These are phyloP conservation scores for Melanerpes aurifrons DNA, from an alignment of 2,113 vertebrate genomes.

Conservation along the genomic window DNA sequence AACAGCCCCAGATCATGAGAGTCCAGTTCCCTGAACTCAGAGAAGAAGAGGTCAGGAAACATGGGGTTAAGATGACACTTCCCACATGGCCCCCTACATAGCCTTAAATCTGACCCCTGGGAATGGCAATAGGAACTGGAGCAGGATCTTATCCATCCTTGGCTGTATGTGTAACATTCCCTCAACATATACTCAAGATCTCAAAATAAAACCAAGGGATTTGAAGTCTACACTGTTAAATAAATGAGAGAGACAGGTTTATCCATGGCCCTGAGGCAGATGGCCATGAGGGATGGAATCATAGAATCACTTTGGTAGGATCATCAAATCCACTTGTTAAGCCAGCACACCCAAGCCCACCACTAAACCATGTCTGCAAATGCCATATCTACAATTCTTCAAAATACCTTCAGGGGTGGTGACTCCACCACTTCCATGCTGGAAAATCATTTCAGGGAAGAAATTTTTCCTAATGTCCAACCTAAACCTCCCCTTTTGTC, in stretches of 20 bases:
- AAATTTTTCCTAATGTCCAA: too few relatives aligned
- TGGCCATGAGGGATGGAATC: neutral
- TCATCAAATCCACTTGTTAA: too few relatives aligned
- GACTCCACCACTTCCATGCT: too few relatives aligned
- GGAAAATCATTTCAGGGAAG: too few relatives aligned
- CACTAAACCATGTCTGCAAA: too few relatives aligned
- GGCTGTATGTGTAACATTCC: constrained; percentile 21
- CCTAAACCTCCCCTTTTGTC: neutral
- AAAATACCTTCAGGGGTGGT: too few relatives aligned
- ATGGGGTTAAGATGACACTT: constrained; percentile 45
- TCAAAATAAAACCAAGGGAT: neutral
- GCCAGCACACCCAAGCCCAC: too few relatives aligned
- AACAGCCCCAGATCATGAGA: neutral
- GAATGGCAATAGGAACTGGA: constrained; percentile 35
- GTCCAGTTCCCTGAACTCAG: neutral
- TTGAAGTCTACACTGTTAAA: accelerated
- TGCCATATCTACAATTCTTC: too few relatives aligned
- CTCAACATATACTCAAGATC: constrained; percentile 9
- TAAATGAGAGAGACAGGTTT: neutral
- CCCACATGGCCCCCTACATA: constrained; percentile 32
- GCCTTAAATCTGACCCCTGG: neutral
- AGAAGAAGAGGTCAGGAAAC: neutral
- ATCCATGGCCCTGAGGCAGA: neutral
- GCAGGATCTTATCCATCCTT: constrained; percentile 33
- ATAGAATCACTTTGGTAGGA: too few relatives aligned